Base-by-base conservation (phyloP, 1,140 invertebrate species). In the Streblospio benedicti region DNA sequence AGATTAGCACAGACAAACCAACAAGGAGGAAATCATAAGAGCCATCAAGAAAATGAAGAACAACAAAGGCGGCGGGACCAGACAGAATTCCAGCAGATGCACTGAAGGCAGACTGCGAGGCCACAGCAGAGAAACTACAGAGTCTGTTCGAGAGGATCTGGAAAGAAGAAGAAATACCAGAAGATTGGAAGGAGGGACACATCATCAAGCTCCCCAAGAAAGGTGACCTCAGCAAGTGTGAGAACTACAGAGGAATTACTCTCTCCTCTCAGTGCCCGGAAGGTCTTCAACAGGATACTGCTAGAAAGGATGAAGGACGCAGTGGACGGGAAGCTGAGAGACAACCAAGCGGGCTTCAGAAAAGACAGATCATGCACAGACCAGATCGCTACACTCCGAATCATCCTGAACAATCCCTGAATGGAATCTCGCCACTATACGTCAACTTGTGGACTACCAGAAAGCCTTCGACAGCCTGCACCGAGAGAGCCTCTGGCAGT, bases 171-270 rank as follows among this genome's bases (percentile, higher is more conserved):
- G 33, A 45, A 51, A 25, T 65, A 23, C 63, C 62, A 54, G 35
- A 20, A 57, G 63, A 67, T 32, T 69, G 63, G 69, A 62, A 57
- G 44, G 31, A 58, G 49, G 62, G 62, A 32, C 38, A 55, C 28
- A 27, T 66, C 14, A 52, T 66, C 5, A 69, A 66, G 44, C 47
- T 65, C 16, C 64, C 60, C 28, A 69, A 68, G 53, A 69, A 69
- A 58, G 62, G 66, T 27, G 61, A 69, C 53, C 58, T 63, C 16
- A 57, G 32, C n/a, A 12, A 64, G 43, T 68, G 67, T 35, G 41
- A 41, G 30, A 68, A 71, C 56, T 67, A 59, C 47, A 49, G 65
- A 54, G 66, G 67, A 31, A 68, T 68, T 25, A 61, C 43, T n/a
- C 59, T 6, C 58, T 68, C 0, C 53, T 65, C 30, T 69, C 68